These are phyloP conservation scores for Aphrocallistes beatrix DNA, from an alignment of 37 sponge, comb jelly and placozoan species.

Conservation along the genomic window DNA sequence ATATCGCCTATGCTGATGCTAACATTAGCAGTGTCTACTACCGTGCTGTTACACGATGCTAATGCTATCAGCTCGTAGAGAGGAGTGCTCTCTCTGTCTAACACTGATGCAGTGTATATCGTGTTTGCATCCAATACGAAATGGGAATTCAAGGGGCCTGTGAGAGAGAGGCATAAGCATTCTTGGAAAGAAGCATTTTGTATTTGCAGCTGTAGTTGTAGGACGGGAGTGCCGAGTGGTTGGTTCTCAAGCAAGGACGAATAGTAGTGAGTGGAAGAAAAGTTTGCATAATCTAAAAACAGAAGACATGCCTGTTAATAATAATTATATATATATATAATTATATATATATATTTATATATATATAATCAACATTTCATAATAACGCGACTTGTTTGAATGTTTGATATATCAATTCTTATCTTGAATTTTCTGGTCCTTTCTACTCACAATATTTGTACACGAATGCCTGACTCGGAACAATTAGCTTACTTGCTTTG, in stretches of 20 bases:
- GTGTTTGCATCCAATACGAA: neutral
- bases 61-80: neutral
- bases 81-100: neutral
- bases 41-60: neutral
- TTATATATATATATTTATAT: no score
- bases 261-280: neutral
- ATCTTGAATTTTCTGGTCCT: no score
- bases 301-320: no score
- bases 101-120: neutral
- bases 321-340: no score
- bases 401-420: no score
- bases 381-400: no score
- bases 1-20: neutral
- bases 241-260: neutral
- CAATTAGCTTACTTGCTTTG: no score
- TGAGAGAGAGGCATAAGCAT: neutral
- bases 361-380: no score
- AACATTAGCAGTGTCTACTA: neutral
- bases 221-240: neutral
- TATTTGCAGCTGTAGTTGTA: neutral
- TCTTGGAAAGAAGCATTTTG: neutral
- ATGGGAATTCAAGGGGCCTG: neutral
- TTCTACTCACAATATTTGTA: no score
- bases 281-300: neutral
- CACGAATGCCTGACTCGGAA: no score